Evolutionary conservation across 2,888 invertebrate genomes (phyloP).

Genomic region (Orthosia gothica): DNA sequence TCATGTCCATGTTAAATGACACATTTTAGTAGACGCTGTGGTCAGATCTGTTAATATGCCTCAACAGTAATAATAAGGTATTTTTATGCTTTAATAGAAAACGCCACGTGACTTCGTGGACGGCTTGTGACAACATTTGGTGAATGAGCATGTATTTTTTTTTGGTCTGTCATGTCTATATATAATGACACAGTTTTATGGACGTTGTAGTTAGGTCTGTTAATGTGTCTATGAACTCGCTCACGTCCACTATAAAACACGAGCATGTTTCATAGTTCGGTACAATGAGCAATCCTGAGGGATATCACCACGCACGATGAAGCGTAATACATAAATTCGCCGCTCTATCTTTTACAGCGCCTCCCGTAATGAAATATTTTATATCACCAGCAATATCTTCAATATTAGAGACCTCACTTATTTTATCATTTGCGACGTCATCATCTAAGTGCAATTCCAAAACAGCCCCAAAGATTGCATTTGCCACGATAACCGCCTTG

Average conservation of each 20-base stretch:
- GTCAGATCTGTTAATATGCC: background rate
- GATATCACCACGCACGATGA: constrained; percentile 47
- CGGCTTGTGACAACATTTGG: too few species aligned
- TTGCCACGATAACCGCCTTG: constrained; percentile 23
- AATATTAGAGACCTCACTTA: constrained; percentile 34
- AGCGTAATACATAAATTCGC: constrained; percentile 25
- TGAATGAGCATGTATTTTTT: background rate
- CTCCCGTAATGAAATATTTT: constrained; percentile 30
- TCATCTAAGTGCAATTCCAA: constrained; percentile 39
- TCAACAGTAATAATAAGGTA: too few species aligned
- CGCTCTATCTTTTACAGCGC: constrained; percentile 30
- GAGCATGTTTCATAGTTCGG: constrained; percentile 42
- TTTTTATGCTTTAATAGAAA: too few species aligned
- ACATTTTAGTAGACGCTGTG: background rate
- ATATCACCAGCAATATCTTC: constrained; percentile 20
- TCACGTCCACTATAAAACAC: constrained; percentile 35
- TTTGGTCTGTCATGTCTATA: background rate
- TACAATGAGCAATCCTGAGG: constrained; percentile 46
- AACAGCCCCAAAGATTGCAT: constrained; percentile 42
- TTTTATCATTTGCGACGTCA: constrained; percentile 36
- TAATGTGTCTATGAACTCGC: constrained; percentile 4
- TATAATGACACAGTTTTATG: background rate
- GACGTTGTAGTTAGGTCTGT: background rate
- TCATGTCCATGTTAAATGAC: background rate
- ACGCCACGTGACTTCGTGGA: too few species aligned